Base-by-base conservation (phyloP, 2,888 invertebrate genomes). In the Megalurothrips usitatus region DNA sequence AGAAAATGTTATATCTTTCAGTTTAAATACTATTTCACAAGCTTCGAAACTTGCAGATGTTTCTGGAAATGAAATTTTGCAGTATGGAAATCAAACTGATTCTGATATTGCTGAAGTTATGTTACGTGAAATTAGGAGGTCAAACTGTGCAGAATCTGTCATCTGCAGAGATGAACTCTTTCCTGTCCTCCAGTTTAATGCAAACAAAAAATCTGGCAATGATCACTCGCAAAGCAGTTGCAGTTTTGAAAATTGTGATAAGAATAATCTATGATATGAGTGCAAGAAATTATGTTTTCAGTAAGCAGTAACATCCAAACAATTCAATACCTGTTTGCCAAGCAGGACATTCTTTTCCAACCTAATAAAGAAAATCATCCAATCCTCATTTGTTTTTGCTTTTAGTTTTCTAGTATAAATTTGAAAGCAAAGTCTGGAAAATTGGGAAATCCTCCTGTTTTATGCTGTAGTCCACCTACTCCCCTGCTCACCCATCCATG, bases 21-120 rank as follows among this genome's bases (percentile, higher is more conserved):
- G 68, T 26, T 23, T 75, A 26, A 75, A 26, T 26, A 23, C 68
- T 12, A 12, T 26, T n/a, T 26, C 8, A 1, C 9, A 10, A 26
- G 23, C 12, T 75, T 26, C 26, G 11, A 26, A 75, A 26, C 23
- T 26, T 26, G 1, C 1, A 11, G 12, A 11, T 12, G 9, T 12
- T 26, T 26, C 68, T 23, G 26, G 12, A 26, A 75, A 26, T n/a
- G 12, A 75, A 26, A 75, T 75, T 26, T 26, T 75, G 26, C 68
- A 75, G 23, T 75, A 75, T 75, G 68, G 68, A 26, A 26, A 26
- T 26, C 68, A 75, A 75, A 75, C 68, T 75, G 68, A 75, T 75
- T 75, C 26, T 9, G 68, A 75, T 26, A 75, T 75, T 75, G 26
- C 26, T 10, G 68, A 75, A 75, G 68, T 75, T 10, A 75, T 75